Conservation (phyloP, 2,113 vertebrate genomes). For the Mus pahari region DNA sequence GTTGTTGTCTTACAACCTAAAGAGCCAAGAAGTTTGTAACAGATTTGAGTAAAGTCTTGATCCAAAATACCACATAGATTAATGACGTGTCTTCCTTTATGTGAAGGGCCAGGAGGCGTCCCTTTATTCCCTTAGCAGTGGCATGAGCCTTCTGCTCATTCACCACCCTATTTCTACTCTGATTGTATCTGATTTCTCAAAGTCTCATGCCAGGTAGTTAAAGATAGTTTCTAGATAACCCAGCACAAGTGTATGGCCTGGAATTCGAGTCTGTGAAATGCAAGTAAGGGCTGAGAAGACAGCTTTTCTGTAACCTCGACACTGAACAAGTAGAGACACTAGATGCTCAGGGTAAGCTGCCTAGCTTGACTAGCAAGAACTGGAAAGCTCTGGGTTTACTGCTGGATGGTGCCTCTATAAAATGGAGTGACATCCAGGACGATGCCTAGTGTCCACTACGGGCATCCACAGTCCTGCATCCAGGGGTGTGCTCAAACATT, state of each 20-base stretch:
- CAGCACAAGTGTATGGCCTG: background rate
- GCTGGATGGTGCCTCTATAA: background rate
- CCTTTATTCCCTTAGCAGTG: background rate
- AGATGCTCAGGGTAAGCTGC: too few relatives aligned
- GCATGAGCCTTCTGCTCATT: background rate
- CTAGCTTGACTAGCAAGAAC: background rate
- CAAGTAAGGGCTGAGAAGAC: background rate
- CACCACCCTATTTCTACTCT: background rate
- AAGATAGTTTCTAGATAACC: background rate
- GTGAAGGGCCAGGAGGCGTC: background rate
- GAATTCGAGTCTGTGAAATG: background rate
- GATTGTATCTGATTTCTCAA: background rate
- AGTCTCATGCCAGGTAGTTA: background rate
- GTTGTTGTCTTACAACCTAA: background rate
- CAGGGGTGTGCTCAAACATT: background rate
- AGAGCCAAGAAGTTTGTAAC: background rate
- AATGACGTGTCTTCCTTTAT: background rate
- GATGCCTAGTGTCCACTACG: background rate
- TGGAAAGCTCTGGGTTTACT: background rate
- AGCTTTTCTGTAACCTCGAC: background rate
- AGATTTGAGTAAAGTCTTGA: background rate
- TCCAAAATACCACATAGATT: constrained; percentile 31
- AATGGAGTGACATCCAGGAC: background rate
- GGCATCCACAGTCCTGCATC: background rate
- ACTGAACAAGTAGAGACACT: background rate